phyloP scores from a whole-genome alignment of 1,140 invertebrate genomes.

The Brachionus rotundiformis region DNA sequence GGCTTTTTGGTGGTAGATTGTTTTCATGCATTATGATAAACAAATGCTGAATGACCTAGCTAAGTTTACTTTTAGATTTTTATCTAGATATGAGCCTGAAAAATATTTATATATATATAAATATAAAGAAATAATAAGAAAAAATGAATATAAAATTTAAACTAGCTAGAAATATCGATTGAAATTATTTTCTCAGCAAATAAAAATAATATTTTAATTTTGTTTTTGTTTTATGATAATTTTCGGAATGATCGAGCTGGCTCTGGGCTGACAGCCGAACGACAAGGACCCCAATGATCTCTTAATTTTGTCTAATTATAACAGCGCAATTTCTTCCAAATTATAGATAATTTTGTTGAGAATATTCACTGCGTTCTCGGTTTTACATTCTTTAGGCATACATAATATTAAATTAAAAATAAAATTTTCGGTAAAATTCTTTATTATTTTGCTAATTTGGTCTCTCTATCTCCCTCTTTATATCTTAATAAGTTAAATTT shows the following conservation, averaged over 20 bases:
- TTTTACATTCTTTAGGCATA: background rate
- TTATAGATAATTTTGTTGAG: background rate
- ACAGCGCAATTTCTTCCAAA: background rate
- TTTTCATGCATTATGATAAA: background rate
- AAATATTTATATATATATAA: too few species aligned
- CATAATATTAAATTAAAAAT: slow-evolving; percentile 1
- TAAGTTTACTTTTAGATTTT: background rate
- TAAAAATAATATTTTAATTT: slow-evolving; percentile 16
- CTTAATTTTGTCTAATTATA: background rate
- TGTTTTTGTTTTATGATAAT: slow-evolving; percentile 21
- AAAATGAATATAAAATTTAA: slow-evolving; percentile 5
- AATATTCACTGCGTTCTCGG: slow-evolving; percentile 6
- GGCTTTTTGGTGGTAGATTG: too few species aligned
- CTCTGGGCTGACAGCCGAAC: background rate
- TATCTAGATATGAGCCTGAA: background rate
- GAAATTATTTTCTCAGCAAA: background rate
- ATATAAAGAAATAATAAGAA: background rate
- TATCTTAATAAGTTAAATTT: background rate
- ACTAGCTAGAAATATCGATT: slow-evolving; percentile 14
- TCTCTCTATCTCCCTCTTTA: background rate
- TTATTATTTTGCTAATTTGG: background rate
- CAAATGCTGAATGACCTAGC: background rate
- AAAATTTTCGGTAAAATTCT: background rate
- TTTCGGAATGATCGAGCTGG: background rate
- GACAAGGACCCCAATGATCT: slow-evolving; percentile 9